phyloP scores from a whole-genome alignment of 2,113 vertebrate genomes.

The Macrotus californicus region DNA sequence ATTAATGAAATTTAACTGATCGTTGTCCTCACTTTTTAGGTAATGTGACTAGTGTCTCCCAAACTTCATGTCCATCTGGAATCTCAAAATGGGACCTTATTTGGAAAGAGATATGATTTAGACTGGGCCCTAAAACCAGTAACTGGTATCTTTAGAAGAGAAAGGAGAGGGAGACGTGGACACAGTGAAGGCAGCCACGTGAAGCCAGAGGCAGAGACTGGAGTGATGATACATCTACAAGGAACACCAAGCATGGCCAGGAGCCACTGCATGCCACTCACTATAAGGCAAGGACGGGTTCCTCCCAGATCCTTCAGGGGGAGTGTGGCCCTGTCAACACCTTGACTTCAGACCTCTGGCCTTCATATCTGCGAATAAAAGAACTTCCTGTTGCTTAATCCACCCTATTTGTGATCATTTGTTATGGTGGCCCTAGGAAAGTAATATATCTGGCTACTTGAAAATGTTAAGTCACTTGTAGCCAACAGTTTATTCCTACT shows the following conservation, averaged over 20 bases:
- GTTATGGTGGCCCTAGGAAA: not conserved
- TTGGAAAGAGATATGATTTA: not conserved
- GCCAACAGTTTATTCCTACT: not conserved
- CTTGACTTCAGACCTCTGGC: not conserved
- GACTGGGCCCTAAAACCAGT: not conserved
- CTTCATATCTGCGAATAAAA: not conserved
- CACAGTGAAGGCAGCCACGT: not conserved
- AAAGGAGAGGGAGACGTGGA: not conserved
- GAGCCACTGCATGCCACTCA: not conserved
- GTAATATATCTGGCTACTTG: not conserved
- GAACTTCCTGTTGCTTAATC: not conserved
- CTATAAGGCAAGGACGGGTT: not conserved
- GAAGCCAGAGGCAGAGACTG: not conserved
- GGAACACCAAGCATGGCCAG: not conserved
- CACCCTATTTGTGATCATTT: not conserved
- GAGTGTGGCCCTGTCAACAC: not conserved
- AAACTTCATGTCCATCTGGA: not conserved
- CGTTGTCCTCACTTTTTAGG: not conserved
- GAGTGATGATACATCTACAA: fast-evolving
- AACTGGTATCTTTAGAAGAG: not conserved
- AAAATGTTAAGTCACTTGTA: not conserved
- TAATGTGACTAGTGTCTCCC: not conserved
- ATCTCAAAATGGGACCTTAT: not conserved
- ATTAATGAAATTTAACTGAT: not conserved
- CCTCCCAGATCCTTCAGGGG: not conserved